A percentile compares a stretch with the other conserved stretches of the same genome.
Evolutionary conservation across 2,888 invertebrate genomes (phyloP).

Genomic region (Kryphioiulus occultus): DNA sequence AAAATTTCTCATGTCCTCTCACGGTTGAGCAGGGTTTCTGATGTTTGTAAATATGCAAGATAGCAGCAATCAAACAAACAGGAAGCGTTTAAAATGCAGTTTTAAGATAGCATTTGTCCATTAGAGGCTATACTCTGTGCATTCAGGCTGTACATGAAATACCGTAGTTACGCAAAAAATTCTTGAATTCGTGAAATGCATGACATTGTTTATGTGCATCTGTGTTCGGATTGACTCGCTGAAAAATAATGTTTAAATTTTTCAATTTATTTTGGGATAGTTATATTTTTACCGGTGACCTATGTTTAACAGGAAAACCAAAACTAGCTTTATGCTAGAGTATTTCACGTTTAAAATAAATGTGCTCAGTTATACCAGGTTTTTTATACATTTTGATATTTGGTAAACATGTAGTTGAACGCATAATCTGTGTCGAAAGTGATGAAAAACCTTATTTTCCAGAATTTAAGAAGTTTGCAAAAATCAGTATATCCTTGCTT

Average conservation of each 20-base stretch:
- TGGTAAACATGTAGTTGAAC: not conserved
- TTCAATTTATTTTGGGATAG: not conserved
- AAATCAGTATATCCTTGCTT: not conserved
- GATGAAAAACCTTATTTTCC: not conserved
- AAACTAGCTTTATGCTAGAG: not conserved
- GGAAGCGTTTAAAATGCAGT: not conserved
- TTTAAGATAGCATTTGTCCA: not conserved
- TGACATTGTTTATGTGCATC: not conserved
- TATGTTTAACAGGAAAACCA: not conserved
- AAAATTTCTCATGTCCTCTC: not conserved
- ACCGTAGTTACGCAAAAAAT: not conserved
- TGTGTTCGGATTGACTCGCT: too few species aligned
- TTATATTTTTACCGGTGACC: not conserved
- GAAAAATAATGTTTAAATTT: not conserved
- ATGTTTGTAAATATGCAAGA: not conserved
- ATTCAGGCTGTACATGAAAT: not conserved
- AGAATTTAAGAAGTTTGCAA: too few species aligned
- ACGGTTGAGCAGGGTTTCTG: not conserved
- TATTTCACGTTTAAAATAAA: not conserved
- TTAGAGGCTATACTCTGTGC: not conserved
- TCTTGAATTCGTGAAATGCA: not conserved
- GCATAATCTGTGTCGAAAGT: not conserved
- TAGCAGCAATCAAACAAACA: not conserved
- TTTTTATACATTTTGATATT: not conserved
- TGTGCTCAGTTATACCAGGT: not conserved